phyloP scores from a whole-genome alignment of 2,113 vertebrate species.

The Myrmecobius fasciatus region DNA sequence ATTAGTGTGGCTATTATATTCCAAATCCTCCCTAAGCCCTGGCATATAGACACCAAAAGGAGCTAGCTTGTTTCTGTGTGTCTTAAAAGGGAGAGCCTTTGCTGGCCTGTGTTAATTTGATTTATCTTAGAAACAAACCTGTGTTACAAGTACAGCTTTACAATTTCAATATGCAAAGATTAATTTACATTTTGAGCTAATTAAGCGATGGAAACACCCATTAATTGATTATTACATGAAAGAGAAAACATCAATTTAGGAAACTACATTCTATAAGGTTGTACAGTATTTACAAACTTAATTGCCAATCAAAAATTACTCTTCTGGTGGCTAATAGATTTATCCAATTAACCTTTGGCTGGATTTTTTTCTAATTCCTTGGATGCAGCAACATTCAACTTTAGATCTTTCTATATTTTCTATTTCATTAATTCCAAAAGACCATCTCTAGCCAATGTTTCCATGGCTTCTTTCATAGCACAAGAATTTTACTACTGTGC shows the following conservation, averaged over 20 bases:
- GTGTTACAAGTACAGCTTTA: constrained; percentile 70
- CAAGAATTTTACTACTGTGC: background rate
- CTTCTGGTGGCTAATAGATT: constrained; percentile 61
- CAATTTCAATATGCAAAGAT: constrained; percentile 78
- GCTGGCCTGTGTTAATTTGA: constrained; percentile 72
- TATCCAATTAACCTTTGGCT: constrained; percentile 67
- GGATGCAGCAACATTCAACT: background rate
- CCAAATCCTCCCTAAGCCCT: constrained; percentile 77
- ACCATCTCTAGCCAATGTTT: background rate
- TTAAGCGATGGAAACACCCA: constrained; percentile 72
- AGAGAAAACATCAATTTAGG: constrained; percentile 65
- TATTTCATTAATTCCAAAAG: background rate
- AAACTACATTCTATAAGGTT: constrained; percentile 63
- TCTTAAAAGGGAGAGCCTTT: constrained; percentile 75
- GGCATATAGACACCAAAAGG: constrained; percentile 46
- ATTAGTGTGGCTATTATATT: constrained; percentile 77
- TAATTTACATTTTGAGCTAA: constrained; percentile 76
- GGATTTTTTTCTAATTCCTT: constrained; percentile 11
- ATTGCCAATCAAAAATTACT: constrained; percentile 67
- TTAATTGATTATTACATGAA: constrained; percentile 78
- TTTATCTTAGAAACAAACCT: constrained; percentile 78
- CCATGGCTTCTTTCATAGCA: constrained; percentile 13
- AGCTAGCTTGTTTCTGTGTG: constrained; percentile 70
- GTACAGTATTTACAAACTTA: constrained; percentile 75
- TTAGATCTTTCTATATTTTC: constrained; percentile 29